Conservation (phyloP, 2,113 vertebrate species). For the Podiceps cristatus region DNA sequence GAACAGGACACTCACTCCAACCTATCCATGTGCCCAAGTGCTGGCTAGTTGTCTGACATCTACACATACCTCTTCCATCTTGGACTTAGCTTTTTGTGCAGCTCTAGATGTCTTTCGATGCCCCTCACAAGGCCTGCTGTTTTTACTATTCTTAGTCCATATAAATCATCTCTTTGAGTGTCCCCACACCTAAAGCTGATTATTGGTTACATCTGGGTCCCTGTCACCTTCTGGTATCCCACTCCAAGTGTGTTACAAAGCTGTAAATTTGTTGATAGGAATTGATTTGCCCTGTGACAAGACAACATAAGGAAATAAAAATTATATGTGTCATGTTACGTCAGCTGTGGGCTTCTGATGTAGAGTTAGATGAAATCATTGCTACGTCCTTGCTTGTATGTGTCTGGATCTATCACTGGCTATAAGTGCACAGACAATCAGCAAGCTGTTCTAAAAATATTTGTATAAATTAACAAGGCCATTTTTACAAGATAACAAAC, state of each 20-base stretch:
- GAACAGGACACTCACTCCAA: not conserved
- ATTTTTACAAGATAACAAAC: not conserved
- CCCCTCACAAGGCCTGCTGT: not conserved
- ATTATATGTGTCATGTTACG: not conserved
- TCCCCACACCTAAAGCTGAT: not conserved
- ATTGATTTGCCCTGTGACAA: not conserved
- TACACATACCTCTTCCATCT: not conserved
- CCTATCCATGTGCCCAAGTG: not conserved
- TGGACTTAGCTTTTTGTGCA: not conserved
- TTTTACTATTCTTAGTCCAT: not conserved
- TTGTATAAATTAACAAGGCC: not conserved
- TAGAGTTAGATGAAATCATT: not conserved
- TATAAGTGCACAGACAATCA: not conserved
- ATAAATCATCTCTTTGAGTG: not conserved
- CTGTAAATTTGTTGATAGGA: not conserved
- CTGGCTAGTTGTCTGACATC: not conserved
- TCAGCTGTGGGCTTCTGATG: not conserved
- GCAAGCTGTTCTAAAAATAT: not conserved
- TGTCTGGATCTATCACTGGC: not conserved
- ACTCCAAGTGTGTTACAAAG: not conserved
- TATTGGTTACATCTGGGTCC: not conserved
- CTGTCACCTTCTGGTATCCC: not conserved
- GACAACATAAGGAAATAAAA: not conserved
- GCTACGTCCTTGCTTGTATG: not conserved
- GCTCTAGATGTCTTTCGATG: not conserved